A percentile compares a stretch with the other conserved stretches of the same genome.
These are phyloP conservation scores for Arion vulgaris DNA, from an alignment of 1,140 invertebrate species.

Conservation along the genomic window DNA sequence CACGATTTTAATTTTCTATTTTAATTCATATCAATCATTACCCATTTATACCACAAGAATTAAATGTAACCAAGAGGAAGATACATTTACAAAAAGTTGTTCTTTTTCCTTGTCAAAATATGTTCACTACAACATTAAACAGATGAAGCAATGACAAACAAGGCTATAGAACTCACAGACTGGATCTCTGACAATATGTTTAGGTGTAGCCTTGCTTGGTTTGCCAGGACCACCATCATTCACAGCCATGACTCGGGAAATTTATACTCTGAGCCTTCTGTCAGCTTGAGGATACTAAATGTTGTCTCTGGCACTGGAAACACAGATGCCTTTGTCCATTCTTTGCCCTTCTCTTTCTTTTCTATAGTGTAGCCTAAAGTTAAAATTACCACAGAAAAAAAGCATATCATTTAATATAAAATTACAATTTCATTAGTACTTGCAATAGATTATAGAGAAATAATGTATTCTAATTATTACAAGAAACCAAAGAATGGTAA, in stretches of 20 bases:
- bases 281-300: conserved; percentile 84
- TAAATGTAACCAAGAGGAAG: too few species aligned
- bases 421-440: too few species aligned
- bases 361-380: conserved; percentile 89
- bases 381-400: neutral
- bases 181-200: conserved; percentile 87
- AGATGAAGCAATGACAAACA: neutral
- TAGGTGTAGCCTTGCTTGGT: conserved; percentile 93
- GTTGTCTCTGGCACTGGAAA: conserved; percentile 79
- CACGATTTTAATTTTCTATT: too few species aligned
- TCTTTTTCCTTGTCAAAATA: neutral
- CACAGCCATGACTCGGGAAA: conserved; percentile 95
- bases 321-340: conserved; percentile 92
- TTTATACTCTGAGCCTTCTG: conserved; percentile 94
- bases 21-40: too few species aligned
- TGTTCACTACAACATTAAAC: neutral
- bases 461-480: too few species aligned
- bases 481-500: too few species aligned
- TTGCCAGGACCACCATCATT: conserved; percentile 95
- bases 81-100: too few species aligned
- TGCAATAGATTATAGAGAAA: too few species aligned
- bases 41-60: too few species aligned
- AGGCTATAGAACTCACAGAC: conserved; percentile 78
- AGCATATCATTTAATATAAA: too few species aligned
- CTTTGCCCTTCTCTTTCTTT: conserved; percentile 88